phyloP scores from a whole-genome alignment of 2,113 vertebrate genomes.

The Pao palembangensis region DNA sequence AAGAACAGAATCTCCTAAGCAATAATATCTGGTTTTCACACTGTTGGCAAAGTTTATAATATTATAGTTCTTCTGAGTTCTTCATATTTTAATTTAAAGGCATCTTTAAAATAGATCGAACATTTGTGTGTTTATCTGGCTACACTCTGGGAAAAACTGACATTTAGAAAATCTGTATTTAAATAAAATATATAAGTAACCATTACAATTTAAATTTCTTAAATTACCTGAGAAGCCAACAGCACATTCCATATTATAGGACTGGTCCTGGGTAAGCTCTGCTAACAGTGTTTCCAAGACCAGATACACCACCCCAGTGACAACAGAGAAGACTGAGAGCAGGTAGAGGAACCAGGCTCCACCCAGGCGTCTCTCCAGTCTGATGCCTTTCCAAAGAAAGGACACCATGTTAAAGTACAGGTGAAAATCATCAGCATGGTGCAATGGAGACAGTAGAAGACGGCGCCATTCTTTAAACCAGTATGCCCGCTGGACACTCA shows the following conservation, averaged over 20 bases:
- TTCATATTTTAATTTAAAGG: not conserved
- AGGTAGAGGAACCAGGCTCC: conserved; percentile 83
- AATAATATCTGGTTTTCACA: not conserved
- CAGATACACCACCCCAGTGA: conserved; percentile 85
- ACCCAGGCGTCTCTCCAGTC: conserved; percentile 82
- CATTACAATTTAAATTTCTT: not conserved
- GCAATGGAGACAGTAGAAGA: conserved; percentile 84
- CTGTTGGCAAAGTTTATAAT: not conserved
- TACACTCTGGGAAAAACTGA: not conserved
- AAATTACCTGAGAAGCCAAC: conserved; percentile 91
- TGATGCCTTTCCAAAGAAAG: conserved; percentile 88
- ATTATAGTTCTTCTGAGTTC: not conserved
- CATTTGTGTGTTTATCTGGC: not conserved
- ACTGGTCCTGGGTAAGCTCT: conserved; percentile 73
- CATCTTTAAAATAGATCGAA: not conserved
- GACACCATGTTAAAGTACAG: conserved; percentile 96
- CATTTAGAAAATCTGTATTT: not conserved
- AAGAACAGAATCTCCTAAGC: not conserved
- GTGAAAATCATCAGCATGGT: conserved; percentile 90
- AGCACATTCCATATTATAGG: conserved; percentile 78
- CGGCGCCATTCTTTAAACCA: conserved; percentile 82
- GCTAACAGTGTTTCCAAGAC: conserved; percentile 75
- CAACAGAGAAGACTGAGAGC: conserved; percentile 82
- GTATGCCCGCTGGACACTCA: conserved; percentile 82
- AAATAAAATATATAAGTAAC: not conserved